These are phyloP conservation scores for Anarhynchus alexandrinus DNA, from an alignment of 2,113 vertebrate genomes.

Conservation along the genomic window DNA sequence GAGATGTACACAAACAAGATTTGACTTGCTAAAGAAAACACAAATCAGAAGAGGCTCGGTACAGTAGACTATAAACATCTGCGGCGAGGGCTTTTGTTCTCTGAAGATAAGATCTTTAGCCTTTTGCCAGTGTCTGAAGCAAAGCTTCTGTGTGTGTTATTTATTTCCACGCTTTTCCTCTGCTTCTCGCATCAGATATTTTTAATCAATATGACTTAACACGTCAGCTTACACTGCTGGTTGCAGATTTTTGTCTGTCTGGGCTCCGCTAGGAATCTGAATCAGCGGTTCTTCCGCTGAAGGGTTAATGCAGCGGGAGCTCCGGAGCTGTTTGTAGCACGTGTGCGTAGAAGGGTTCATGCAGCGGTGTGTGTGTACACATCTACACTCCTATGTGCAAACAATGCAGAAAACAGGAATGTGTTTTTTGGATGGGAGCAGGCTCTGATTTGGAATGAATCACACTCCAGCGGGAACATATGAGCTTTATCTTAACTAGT, in stretches of 20 bases:
- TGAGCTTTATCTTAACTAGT: not conserved
- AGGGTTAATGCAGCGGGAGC: not conserved
- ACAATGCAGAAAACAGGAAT: not conserved
- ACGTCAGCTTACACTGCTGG: not conserved
- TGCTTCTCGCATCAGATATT: not conserved
- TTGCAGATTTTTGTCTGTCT: not conserved
- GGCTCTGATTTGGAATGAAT: not conserved
- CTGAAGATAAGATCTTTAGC: conserved; percentile 38
- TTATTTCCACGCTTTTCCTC: not conserved
- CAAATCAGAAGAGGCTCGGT: not conserved
- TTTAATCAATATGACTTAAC: not conserved
- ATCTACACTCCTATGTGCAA: not conserved
- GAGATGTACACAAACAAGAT: conserved; percentile 48
- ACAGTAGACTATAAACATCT: conserved; percentile 37
- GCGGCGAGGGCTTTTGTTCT: conserved; percentile 46
- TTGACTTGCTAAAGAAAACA: conserved; percentile 43
- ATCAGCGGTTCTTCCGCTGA: not conserved
- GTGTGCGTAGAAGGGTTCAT: not conserved
- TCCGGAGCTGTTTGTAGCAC: not conserved
- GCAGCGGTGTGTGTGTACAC: not conserved
- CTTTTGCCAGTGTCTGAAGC: conserved; percentile 10
- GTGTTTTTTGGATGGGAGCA: not conserved
- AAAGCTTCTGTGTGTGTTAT: not conserved
- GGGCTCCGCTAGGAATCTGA: not conserved
- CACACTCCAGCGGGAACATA: not conserved